phyloP scores from a whole-genome alignment of 2,888 invertebrate species.

The Ochlodes sylvanus region DNA sequence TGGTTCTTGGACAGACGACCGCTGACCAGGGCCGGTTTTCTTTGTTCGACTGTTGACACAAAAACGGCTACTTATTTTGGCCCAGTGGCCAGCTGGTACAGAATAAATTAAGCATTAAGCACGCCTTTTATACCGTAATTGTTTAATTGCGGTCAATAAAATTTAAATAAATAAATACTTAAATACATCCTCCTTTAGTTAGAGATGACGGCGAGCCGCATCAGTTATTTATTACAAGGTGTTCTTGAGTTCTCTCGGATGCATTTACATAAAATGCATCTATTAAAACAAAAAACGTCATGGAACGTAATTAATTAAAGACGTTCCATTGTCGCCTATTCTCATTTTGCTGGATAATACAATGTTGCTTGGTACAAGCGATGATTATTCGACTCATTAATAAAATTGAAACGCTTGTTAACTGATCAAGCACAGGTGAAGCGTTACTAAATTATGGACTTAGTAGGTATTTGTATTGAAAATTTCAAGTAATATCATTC shows the following conservation, averaged over 20 bases:
- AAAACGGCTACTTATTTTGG: not conserved
- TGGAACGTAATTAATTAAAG: slow-evolving; percentile 9
- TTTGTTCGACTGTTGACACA: no score
- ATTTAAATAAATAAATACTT: slow-evolving; percentile 4
- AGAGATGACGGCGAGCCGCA: not conserved
- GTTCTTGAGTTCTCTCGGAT: not conserved
- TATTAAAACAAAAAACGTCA: slow-evolving; percentile 4
- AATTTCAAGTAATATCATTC: slow-evolving; percentile 9
- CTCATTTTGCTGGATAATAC: slow-evolving; percentile 12
- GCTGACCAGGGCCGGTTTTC: no score
- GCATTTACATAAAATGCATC: slow-evolving; percentile 7
- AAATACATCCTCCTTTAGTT: not conserved
- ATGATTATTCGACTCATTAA: slow-evolving; percentile 22
- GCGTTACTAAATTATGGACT: slow-evolving; percentile 25
- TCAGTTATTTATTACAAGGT: not conserved
- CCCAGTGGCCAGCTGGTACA: not conserved
- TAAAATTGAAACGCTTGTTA: slow-evolving; percentile 18
- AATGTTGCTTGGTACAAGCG: not conserved
- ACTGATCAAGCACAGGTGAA: slow-evolving; percentile 17
- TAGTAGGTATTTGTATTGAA: slow-evolving; percentile 23
- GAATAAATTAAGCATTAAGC: not conserved
- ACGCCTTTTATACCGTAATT: not conserved
- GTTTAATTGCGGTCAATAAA: not conserved
- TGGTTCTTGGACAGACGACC: no score
- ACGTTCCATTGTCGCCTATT: slow-evolving; percentile 22